phyloP scores from a whole-genome alignment of 1,140 invertebrate genomes.

The Hestina assimilis region DNA sequence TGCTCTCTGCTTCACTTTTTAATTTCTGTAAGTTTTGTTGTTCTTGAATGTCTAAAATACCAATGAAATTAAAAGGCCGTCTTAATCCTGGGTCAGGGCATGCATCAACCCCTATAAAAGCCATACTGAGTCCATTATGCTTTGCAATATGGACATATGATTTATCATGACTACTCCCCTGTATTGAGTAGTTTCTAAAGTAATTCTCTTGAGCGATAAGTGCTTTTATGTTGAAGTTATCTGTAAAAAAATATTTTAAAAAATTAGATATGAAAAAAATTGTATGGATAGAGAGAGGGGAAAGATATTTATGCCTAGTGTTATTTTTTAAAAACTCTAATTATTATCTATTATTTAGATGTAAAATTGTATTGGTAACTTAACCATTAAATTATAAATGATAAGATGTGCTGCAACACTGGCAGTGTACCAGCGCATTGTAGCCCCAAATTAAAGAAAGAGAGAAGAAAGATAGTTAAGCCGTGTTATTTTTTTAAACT shows the following conservation, averaged over 20 bases:
- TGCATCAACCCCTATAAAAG: constrained; percentile 94
- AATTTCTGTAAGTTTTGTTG: constrained; percentile 77
- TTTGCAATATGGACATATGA: constrained; percentile 88
- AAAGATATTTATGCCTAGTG: too few species aligned
- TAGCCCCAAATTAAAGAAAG: too few species aligned
- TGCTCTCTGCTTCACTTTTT: constrained; percentile 54
- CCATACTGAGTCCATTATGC: constrained; percentile 80
- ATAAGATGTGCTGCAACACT: too few species aligned
- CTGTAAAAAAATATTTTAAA: constrained; percentile 81
- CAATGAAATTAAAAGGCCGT: constrained; percentile 96
- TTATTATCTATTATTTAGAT: too few species aligned
- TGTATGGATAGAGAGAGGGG: too few species aligned
- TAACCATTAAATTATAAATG: too few species aligned
- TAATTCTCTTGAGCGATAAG: constrained; percentile 86
- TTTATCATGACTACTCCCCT: constrained; percentile 83
- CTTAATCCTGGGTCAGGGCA: constrained; percentile 91
- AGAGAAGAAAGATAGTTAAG: too few species aligned
- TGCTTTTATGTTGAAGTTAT: constrained; percentile 92
- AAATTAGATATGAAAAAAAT: too few species aligned
- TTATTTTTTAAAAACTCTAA: too few species aligned
- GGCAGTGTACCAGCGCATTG: too few species aligned
- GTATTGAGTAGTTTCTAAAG: constrained; percentile 89
- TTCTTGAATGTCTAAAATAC: constrained; percentile 84
- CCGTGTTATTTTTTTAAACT: too few species aligned
- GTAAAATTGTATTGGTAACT: too few species aligned